Base-by-base conservation (phyloP, 2,113 vertebrate species). In the Ictalurus furcatus region DNA sequence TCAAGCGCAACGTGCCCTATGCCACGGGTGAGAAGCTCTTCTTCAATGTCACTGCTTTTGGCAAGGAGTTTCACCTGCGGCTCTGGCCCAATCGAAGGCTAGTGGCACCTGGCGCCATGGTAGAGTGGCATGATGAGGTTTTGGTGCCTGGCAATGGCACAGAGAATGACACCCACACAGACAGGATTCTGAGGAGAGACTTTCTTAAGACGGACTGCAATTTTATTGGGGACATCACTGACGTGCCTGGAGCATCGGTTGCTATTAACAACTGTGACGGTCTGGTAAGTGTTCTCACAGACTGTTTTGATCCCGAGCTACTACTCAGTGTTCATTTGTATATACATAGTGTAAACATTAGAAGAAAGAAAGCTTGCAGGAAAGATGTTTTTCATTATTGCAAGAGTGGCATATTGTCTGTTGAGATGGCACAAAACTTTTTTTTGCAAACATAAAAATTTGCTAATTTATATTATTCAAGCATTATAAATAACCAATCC, bases 261-360 rank as follows among this genome's bases (percentile, higher is more conserved):
- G 98, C 98, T 89, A 96, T 99, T 92, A 99, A 97, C 97, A 99
- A 99, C 95, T 99, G 98, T 52, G 98, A 99, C 52, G 98, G 98
- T 85, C 96, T 99, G 97, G 98, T 99, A 96, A 98, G 98, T 96
- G 89, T 93, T 59, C 28, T 34, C 54, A 59, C 30, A 82, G 16
- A 82, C 7, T 37, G 54, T 44, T 63, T 23, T 40, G 88, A 61
- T 58, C 54, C 7, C 1, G 13, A 78, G 14, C 21, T 63, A 23
- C 25, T 30, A 12, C 37, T 88, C 13, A 48, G 23, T 13, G 4
- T 25, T 25, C 14, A 58, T 59, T 59, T 59, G 30, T 81, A 54
- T 58, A 13, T 78, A 56, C 16, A 34, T 58, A 58, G 37, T n/a
- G 4, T 23, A 34, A 34, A 34, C 34, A 34, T 34, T 14, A 80